Evolutionary conservation across 2,797 vertebrate species (phyloP).

Genomic region (Catamblyrhynchus diadema): DNA sequence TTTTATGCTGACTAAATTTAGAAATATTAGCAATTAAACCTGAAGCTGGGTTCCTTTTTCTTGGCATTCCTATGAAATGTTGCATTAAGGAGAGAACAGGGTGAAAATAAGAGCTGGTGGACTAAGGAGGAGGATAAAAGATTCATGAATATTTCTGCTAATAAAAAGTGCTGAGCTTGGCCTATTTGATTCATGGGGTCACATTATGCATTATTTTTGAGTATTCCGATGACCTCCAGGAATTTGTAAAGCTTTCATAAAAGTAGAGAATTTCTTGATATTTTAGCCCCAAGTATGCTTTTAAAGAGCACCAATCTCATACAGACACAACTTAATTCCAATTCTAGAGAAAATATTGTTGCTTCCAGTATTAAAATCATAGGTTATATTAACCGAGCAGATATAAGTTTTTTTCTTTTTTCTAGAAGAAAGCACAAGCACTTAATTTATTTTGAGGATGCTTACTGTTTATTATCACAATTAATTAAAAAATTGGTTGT

Average conservation of each 20-base stretch:
- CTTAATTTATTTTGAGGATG: neutral
- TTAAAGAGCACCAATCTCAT: neutral
- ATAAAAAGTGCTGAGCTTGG: constrained; percentile 68
- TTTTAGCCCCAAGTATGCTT: constrained; percentile 27
- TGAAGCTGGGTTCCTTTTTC: constrained; percentile 47
- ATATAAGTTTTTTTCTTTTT: neutral
- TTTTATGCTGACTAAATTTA: constrained; percentile 72
- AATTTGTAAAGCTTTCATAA: constrained; percentile 63
- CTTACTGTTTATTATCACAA: neutral
- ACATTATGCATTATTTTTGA: constrained; percentile 60
- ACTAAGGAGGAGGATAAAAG: constrained; percentile 63
- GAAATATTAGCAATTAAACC: constrained; percentile 71
- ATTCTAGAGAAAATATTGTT: neutral
- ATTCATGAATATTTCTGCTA: constrained; percentile 69
- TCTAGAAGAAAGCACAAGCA: neutral
- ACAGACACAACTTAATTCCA: neutral
- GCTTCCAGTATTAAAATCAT: neutral
- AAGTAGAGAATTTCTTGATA: constrained; percentile 16
- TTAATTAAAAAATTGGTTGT: neutral
- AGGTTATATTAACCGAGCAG: neutral
- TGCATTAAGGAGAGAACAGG: constrained; percentile 64
- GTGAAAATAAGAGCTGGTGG: constrained; percentile 59
- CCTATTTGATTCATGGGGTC: constrained; percentile 62
- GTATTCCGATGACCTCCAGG: constrained; percentile 58
- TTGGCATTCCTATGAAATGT: constrained; percentile 72